phyloP scores from a whole-genome alignment of 2,797 vertebrate genomes.

The Megalops cyprinoides region DNA sequence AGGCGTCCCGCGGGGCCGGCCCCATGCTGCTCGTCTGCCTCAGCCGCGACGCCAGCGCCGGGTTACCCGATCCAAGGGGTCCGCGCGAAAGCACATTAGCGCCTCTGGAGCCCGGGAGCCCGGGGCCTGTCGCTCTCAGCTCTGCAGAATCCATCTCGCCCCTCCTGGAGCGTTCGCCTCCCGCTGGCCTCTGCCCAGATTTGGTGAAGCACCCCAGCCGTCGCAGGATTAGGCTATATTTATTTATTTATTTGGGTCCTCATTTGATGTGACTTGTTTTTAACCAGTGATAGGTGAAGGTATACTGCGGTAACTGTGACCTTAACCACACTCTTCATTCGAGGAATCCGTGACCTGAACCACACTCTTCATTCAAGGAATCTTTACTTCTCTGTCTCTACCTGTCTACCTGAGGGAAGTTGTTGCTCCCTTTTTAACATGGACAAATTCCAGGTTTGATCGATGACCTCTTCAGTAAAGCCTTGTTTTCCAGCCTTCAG shows the following conservation, averaged over 20 bases:
- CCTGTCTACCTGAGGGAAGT: slow-evolving; percentile 1
- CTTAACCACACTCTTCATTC: too few relatives aligned
- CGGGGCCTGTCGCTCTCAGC: slow-evolving; percentile 44
- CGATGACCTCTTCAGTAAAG: background rate
- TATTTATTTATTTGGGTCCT: background rate
- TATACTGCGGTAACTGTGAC: too few relatives aligned
- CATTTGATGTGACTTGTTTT: too few relatives aligned
- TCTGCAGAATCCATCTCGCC: slow-evolving; percentile 7
- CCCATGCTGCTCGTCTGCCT: slow-evolving; percentile 44
- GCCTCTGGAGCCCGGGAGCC: slow-evolving; percentile 50
- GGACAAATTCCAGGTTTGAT: slow-evolving; percentile 2
- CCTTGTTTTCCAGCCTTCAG: slow-evolving; percentile 4
- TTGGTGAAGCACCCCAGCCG: background rate
- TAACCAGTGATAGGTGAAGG: too few relatives aligned
- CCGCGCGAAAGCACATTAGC: slow-evolving; percentile 59
- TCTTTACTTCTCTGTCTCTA: slow-evolving; percentile 14
- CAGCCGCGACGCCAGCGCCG: slow-evolving; percentile 58
- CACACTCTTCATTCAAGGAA: slow-evolving; percentile 15
- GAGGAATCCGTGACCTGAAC: background rate
- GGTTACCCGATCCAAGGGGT: slow-evolving; percentile 52
- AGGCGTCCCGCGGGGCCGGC: background rate
- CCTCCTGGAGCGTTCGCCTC: background rate
- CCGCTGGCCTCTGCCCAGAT: background rate
- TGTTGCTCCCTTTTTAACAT: background rate
- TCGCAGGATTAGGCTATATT: background rate